These are phyloP conservation scores for Drosophila ohnishii DNA, from an alignment of 1,140 invertebrate species.

Conservation along the genomic window DNA sequence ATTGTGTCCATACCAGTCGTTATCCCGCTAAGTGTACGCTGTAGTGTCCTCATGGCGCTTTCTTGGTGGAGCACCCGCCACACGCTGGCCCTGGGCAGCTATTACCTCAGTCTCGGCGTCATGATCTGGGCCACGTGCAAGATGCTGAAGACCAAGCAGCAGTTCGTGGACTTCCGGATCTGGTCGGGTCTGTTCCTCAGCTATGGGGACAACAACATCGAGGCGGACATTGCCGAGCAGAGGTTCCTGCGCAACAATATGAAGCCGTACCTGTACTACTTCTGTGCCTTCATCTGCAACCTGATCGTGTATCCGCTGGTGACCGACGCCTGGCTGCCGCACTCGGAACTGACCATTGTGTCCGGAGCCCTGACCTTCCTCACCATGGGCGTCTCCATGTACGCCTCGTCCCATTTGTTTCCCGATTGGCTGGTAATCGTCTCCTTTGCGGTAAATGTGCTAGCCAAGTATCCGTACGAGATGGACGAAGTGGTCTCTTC, in stretches of 20 bases:
- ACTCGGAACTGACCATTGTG: constrained; percentile 91
- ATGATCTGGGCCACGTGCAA: constrained; percentile 92
- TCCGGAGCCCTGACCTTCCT: constrained; percentile 89
- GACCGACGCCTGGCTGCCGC: constrained; percentile 89
- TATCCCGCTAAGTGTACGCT: constrained; percentile 85
- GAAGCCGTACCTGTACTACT: constrained; percentile 91
- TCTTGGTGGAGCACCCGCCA: constrained; percentile 86
- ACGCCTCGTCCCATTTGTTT: constrained; percentile 84
- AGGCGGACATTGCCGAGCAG: constrained; percentile 90
- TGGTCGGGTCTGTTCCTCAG: constrained; percentile 91
- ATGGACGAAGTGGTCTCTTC: constrained; percentile 90
- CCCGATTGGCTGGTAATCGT: constrained; percentile 89
- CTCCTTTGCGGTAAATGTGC: constrained; percentile 91
- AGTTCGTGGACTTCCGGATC: constrained; percentile 89
- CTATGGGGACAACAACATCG: constrained; percentile 88
- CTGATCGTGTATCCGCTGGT: constrained; percentile 90
- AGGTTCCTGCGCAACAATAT: constrained; percentile 92
- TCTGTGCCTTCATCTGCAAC: constrained; percentile 89
- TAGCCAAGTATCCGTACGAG: constrained; percentile 93
- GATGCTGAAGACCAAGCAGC: constrained; percentile 89
- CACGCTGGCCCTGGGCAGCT: constrained; percentile 56
- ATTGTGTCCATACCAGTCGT: constrained; percentile 86
- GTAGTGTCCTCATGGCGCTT: constrained; percentile 86
- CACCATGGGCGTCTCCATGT: constrained; percentile 89
- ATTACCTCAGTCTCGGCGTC: constrained; percentile 87